phyloP scores from a whole-genome alignment of 2,113 vertebrate genomes.

The Rhegmatorhina hoffmannsi region DNA sequence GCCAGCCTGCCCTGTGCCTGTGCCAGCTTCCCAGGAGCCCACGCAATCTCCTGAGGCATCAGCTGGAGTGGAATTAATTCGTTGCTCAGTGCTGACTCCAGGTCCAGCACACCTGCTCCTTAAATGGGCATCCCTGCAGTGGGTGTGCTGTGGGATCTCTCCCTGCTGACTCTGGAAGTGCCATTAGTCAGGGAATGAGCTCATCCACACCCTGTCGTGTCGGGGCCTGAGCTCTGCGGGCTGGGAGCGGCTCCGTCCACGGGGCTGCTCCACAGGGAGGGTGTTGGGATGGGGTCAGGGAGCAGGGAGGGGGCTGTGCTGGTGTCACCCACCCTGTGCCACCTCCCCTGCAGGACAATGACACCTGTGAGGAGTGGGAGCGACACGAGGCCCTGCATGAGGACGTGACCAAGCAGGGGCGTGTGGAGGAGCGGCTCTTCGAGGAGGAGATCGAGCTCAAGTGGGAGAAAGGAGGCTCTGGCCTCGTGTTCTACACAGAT shows the following conservation, averaged over 20 bases:
- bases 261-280: not conserved
- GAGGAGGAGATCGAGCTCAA: slow-evolving; percentile 97
- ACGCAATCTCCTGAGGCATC: slow-evolving; percentile 16
- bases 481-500: slow-evolving; percentile 96
- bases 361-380: slow-evolving; percentile 95
- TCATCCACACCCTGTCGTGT: slow-evolving; percentile 7
- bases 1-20: not conserved
- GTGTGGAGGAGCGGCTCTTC: slow-evolving; percentile 85
- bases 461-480: slow-evolving; percentile 97
- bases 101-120: slow-evolving; percentile 9
- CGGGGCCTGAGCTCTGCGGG: not conserved
- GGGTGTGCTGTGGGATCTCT: not conserved
- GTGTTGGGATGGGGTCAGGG: rapidly evolving
- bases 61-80: not conserved
- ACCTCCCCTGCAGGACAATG: slow-evolving; percentile 66
- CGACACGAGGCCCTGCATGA: slow-evolving; percentile 92
- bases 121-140: not conserved
- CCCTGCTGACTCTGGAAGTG: slow-evolving; percentile 14
- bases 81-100: not conserved
- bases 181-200: slow-evolving; percentile 27
- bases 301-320: not conserved
- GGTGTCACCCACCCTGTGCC: not conserved
- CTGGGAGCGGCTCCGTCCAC: not conserved
- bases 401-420: slow-evolving; percentile 91
- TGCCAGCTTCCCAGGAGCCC: not conserved